phyloP scores from a whole-genome alignment of 1,140 invertebrate genomes.

The Papilio polytes region DNA sequence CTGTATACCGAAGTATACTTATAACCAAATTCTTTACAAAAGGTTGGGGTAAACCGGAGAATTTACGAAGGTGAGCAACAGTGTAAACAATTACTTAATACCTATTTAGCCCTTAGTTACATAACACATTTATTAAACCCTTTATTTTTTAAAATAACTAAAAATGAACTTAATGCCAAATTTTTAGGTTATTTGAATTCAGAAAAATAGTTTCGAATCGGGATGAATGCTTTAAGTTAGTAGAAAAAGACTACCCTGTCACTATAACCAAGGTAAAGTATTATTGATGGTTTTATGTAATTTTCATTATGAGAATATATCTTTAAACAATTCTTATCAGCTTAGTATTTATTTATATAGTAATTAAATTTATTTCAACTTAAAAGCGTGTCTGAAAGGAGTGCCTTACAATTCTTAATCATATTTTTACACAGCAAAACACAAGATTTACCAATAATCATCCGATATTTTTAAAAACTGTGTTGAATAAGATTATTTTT shows the following conservation, averaged over 20 bases:
- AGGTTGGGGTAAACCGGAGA: constrained; percentile 98
- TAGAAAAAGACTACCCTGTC: constrained; percentile 93
- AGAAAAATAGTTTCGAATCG: constrained; percentile 94
- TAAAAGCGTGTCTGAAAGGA: background rate
- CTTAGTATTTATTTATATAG: background rate
- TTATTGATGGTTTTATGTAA: background rate
- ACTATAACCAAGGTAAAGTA: constrained; percentile 92
- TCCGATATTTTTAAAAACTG: background rate
- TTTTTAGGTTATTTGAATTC: constrained; percentile 94
- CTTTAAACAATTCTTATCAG: background rate
- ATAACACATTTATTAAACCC: constrained; percentile 3
- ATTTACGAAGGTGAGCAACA: constrained; percentile 90
- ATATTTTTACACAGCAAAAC: too few relatives aligned
- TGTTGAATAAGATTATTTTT: background rate
- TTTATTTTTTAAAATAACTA: constrained; percentile 33
- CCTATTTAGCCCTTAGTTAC: constrained; percentile 22
- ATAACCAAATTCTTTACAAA: constrained; percentile 97
- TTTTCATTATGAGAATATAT: background rate
- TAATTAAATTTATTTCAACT: background rate
- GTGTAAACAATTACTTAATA: constrained; percentile 28
- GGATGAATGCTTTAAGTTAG: constrained; percentile 92
- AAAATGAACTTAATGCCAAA: background rate
- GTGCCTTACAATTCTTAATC: background rate
- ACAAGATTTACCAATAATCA: too few relatives aligned
- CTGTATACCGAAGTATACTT: constrained; percentile 94